Conservation (phyloP, 1,140 invertebrate genomes). For the Cyclargus thomasi region DNA sequence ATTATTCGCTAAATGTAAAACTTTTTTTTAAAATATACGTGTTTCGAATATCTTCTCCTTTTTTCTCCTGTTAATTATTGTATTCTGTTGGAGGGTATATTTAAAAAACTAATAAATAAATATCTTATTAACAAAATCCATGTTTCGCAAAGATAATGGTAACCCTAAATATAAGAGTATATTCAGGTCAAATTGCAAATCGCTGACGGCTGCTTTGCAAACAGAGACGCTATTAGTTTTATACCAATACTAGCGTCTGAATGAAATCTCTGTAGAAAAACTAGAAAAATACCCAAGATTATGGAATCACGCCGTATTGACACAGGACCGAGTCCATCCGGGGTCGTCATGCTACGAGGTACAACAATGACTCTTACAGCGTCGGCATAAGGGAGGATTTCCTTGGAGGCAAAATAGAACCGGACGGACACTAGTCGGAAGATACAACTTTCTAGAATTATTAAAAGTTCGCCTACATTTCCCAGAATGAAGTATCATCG, state of each 20-base stretch:
- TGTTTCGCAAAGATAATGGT: slow-evolving; percentile 1
- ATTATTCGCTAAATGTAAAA: background rate
- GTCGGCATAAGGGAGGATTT: too few species aligned
- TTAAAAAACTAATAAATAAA: too few species aligned
- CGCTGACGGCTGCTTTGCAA: slow-evolving; percentile 31
- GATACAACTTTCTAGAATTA: slow-evolving; percentile 31
- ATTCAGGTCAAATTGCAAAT: slow-evolving; percentile 36
- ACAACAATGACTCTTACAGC: too few species aligned
- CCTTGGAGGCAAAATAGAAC: too few species aligned
- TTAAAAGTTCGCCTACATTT: slow-evolving; percentile 34
- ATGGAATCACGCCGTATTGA: slow-evolving; percentile 29
- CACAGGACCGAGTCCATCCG: slow-evolving; percentile 22
- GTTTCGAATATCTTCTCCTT: too few species aligned
- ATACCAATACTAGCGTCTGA: slow-evolving; percentile 23
- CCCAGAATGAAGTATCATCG: slow-evolving; percentile 16
- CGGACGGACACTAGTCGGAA: background rate
- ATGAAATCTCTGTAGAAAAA: slow-evolving; percentile 18
- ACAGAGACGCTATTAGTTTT: slow-evolving; percentile 35
- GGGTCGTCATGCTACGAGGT: too few species aligned
- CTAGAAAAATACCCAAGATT: slow-evolving; percentile 21
- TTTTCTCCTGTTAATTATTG: too few species aligned
- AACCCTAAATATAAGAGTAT: slow-evolving; percentile 30
- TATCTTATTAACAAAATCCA: background rate
- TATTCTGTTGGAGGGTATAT: too few species aligned
- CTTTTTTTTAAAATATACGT: too few species aligned